Base-by-base conservation (phyloP, 2,113 vertebrate genomes). In the Oncorhynchus keta region DNA sequence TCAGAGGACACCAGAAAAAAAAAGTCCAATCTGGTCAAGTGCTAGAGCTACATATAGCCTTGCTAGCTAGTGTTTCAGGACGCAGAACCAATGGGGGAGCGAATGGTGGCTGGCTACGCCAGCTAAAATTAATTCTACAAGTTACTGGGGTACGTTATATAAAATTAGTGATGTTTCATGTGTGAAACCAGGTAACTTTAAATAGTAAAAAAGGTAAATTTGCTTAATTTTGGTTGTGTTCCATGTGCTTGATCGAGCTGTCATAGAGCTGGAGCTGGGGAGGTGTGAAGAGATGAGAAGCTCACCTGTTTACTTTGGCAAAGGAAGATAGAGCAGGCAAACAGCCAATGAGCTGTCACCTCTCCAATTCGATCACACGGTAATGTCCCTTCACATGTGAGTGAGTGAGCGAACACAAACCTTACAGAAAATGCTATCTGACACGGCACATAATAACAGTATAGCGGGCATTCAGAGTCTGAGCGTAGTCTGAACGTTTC, bases 231-330 rank as follows among this genome's bases (percentile, higher is more conserved):
- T 83, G 64, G 71, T 73, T 82, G 72, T 72, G 69, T 74, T 85
- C 76, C 83, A 82, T 87, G 85, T 86, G 85, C 76, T 85, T 84
- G 65, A 83, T 74, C 85, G 78, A 79, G 83, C 79, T 81, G 88
- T 93, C 92, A 93, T 93, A 93, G 88, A 79, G 87, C 90, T 45
- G 39, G 39, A 45, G 39, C 9, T 90, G 91, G 89, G 85, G 87
- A 94, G 93, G 95, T 92, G 88, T 91, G 93, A 93, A 93, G 92
- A 93, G 92, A 92, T 84, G 87, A 90, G 91, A 89, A 83, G 93
- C 92, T 93, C 93, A 94, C 93, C 94, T 95, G 95, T 95, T 94
- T 94, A 92, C 91, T 88, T 92, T 95, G 95, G 94, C 94, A 93
- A 83, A 83, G 39, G 39, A 12, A 90, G 83, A 88, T 79, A 26